These are phyloP conservation scores for Sisor rabdophorus DNA, from an alignment of 2,113 vertebrate species.

Conservation along the genomic window DNA sequence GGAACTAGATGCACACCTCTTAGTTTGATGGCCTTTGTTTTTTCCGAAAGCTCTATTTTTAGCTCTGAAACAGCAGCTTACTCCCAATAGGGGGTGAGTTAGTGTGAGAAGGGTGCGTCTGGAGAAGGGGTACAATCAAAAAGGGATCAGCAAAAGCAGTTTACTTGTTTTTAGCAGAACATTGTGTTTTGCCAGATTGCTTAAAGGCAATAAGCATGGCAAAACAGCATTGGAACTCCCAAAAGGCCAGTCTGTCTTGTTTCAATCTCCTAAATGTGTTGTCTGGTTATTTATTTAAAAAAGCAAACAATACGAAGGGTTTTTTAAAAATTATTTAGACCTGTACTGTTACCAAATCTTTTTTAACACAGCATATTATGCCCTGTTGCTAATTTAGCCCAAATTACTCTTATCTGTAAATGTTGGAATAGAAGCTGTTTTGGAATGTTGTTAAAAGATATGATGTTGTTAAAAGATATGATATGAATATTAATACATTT, in stretches of 20 bases:
- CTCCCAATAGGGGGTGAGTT: slow-evolving; percentile 24
- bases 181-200: slow-evolving; percentile 15
- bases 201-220: slow-evolving; percentile 17
- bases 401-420: background rate
- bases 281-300: slow-evolving; percentile 34
- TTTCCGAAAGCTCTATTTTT: slow-evolving; percentile 54
- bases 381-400: background rate
- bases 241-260: slow-evolving; percentile 14
- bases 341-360: background rate
- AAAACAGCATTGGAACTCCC: slow-evolving; percentile 23
- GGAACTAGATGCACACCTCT: slow-evolving; percentile 39
- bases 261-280: slow-evolving; percentile 15
- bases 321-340: background rate
- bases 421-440: too few species aligned
- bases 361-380: background rate
- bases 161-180: slow-evolving; percentile 8
- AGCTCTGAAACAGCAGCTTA: slow-evolving; percentile 44
- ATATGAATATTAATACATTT: too few species aligned
- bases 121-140: slow-evolving; percentile 42
- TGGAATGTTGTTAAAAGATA: background rate
- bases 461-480: too few species aligned
- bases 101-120: slow-evolving; percentile 38
- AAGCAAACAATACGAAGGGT: background rate
- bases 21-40: slow-evolving; percentile 42
- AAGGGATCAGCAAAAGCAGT: slow-evolving; percentile 11